Conservation (phyloP, 37 sponge, comb jelly and placozoan genomes). For the Hormiphora californensis region DNA sequence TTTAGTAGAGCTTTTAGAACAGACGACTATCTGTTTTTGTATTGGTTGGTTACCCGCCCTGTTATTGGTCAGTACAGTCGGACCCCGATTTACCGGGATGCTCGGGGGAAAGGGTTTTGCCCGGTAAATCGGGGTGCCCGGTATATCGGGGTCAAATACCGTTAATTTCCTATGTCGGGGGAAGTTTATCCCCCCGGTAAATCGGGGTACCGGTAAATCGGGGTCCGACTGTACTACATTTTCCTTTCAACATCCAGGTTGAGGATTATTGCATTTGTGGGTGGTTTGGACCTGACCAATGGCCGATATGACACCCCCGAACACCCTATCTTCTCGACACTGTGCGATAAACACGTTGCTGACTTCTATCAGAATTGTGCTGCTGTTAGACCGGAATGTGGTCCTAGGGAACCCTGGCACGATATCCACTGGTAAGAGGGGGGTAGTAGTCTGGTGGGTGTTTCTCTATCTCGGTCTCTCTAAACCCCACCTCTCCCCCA, state of each 20-base stretch:
- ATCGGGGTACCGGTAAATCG: no score
- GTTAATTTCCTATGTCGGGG: no score
- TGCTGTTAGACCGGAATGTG: background rate
- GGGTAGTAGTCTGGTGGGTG: background rate
- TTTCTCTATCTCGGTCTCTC: background rate
- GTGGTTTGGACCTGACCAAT: constrained; percentile 8
- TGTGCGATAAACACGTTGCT: background rate
- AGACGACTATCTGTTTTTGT: no score
- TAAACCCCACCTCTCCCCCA: background rate
- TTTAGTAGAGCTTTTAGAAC: no score
- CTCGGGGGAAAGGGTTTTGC: no score
- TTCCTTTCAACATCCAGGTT: background rate
- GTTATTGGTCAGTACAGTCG: no score
- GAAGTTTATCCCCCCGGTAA: no score
- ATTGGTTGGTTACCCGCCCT: no score
- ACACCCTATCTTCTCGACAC: constrained; percentile 8
- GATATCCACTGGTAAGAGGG: constrained; percentile 23
- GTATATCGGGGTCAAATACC: no score
- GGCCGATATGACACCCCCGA: constrained; percentile 27
- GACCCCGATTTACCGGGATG: no score
- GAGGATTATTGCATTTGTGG: background rate
- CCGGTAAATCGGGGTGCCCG: no score
- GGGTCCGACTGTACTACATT: background rate
- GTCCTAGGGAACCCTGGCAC: constrained; percentile 42
- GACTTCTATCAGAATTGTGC: constrained; percentile 41